Evolutionary conservation across 1,140 invertebrate genomes (phyloP).

Genomic region (Mactra quadrangularis): DNA sequence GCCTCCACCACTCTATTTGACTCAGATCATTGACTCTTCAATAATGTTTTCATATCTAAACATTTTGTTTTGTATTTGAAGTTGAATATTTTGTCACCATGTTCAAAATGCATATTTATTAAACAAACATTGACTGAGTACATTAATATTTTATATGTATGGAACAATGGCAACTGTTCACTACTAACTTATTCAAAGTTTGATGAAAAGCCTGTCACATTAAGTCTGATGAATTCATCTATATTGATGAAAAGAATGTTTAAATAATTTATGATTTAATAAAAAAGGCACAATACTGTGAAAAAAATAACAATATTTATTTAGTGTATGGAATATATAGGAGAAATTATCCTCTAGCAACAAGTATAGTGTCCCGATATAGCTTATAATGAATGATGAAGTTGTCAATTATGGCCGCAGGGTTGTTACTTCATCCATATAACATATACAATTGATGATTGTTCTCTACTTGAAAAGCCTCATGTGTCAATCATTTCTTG

Average conservation of each 20-base stretch:
- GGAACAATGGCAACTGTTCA: too few relatives aligned
- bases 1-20: too few relatives aligned
- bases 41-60: too few relatives aligned
- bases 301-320: conserved; percentile 26
- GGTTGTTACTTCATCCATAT: background rate
- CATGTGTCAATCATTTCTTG: background rate
- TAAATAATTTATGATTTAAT: conserved; percentile 16
- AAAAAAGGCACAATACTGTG: conserved; percentile 1
- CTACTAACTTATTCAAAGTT: too few relatives aligned
- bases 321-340: background rate
- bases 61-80: too few relatives aligned
- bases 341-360: background rate
- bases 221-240: too few relatives aligned
- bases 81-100: too few relatives aligned
- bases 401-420: conserved; percentile 1
- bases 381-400: conserved; percentile 6
- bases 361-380: background rate
- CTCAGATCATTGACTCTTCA: too few relatives aligned
- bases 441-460: conserved; percentile 14
- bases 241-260: background rate
- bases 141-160: too few relatives aligned
- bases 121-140: too few relatives aligned
- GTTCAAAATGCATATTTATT: too few relatives aligned
- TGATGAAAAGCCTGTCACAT: too few relatives aligned
- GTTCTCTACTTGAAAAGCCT: background rate